Evolutionary conservation across 37 sponge, comb jelly and placozoan genomes (phyloP).

Genomic region (Cliona cf. orientalis): DNA sequence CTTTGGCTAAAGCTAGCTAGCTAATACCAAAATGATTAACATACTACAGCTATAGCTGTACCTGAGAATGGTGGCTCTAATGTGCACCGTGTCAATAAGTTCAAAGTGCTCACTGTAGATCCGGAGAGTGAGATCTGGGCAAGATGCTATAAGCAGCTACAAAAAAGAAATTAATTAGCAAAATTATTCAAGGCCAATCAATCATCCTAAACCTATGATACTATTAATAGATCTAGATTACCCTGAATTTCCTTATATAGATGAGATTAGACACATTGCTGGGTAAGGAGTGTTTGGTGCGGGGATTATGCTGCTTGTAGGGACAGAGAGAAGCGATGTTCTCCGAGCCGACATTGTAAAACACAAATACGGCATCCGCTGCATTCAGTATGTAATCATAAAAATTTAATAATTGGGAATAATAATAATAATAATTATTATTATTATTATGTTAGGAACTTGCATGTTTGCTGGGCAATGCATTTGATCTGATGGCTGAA

Average conservation of each 20-base stretch:
- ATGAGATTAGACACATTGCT: conserved; percentile 23
- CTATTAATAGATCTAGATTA: conserved; percentile 1
- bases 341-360: conserved; percentile 11
- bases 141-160: conserved; percentile 73
- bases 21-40: neutral
- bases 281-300: conserved; percentile 17
- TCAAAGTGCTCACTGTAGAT: conserved; percentile 60
- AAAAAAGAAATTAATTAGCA: neutral
- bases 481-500: conserved; percentile 27
- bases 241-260: conserved; percentile 37
- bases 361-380: conserved; percentile 32
- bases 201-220: neutral
- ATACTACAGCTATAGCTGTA: no score
- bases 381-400: neutral
- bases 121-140: conserved; percentile 56
- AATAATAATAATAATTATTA: no score
- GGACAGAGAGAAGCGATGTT: neutral
- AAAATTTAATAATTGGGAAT: neutral
- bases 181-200: neutral
- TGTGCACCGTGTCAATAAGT: conserved; percentile 10
- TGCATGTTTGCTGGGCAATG: conserved; percentile 16
- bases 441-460: conserved; percentile 3
- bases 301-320: conserved; percentile 8
- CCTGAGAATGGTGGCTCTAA: conserved; percentile 41
- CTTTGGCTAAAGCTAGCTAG: neutral